Evolutionary conservation across 2,888 invertebrate species (phyloP), one percentile per base, ranked within the genome.

Genomic region (Cistogaster globosa): DNA sequence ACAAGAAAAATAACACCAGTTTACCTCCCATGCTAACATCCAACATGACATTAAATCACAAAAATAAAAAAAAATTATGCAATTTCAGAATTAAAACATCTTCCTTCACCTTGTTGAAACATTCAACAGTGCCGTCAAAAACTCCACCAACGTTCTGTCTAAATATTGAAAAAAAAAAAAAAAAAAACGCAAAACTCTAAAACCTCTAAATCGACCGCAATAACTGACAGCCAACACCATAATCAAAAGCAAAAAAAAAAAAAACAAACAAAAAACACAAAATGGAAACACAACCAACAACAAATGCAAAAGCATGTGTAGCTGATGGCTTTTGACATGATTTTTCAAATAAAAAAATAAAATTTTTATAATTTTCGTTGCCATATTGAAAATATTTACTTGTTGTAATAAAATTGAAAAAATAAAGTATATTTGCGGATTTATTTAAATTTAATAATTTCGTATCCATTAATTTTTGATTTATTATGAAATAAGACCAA

Each of bases 161-260:
- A 78, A 69, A 69, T 69, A 78, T 69, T 78, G 62, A 60, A 78
- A 77, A 20, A 65, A 65, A 65, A 65, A 7, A 45, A 36, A 12
- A 1, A 18, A 78, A 65, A 32, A 38, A 14, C 12, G 12, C 18
- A 26, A 62, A 81, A 45, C 18, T 51, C 22, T 8, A 75, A 75
- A 82, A 82, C 82, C 76, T 82, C 63, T 69, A 82, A 76, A 76
- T 82, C 63, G 75, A 82, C 81, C 81, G 65, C 82, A 82, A 76
- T 71, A 76, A 82, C 82, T 82, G 82, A 82, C 82, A 82, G 71
- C 51, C 76, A 82, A 82, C 76, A 82, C 69, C 76, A 76, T 58
- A 65, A 76, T 82, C 63, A 76, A 32, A 32, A 7, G 6, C 0
- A 32, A 5, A 32, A 8, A 32, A 32, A 32, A 5, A 32, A 32